Base-by-base conservation (phyloP, 2,888 invertebrate genomes). In the Phoronis australis region DNA sequence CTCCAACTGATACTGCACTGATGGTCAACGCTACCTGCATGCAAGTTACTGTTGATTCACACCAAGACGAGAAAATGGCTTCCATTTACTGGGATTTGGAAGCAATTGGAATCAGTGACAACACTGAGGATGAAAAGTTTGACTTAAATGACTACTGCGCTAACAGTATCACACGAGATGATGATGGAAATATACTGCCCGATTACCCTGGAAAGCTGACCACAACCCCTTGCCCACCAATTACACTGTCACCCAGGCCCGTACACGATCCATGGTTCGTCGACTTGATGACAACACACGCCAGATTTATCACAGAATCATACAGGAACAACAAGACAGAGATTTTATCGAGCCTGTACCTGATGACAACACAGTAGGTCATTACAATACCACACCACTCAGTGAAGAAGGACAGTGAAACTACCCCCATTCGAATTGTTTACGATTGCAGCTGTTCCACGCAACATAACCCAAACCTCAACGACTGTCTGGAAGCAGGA, bases 371-470 rank as follows among this genome's bases (percentile, higher is more conserved):
- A n/a, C n/a, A n/a, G n/a, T n/a, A n/a, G n/a, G n/a, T n/a, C n/a
- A n/a, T n/a, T n/a, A n/a, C n/a, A n/a, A n/a, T n/a, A n/a, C n/a
- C n/a, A n/a, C n/a, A n/a, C n/a, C n/a, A n/a, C n/a, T n/a, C n/a
- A n/a, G n/a, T n/a, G n/a, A n/a, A n/a, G n/a, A n/a, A 24, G 24
- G 42, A 42, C 23, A 23, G 23, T n/a, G 4, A 15, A n/a, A 42
- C 42, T 21, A 42, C 42, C 21, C 42, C 42, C 24, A 42, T 42
- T 4, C 42, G 42, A n/a, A 42, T 42, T 23, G 42, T 42, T n/a
- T 42, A 23, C 24, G 21, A 42, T n/a, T 42, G 42, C n/a, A 42
- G 42, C n/a, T n/a, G n/a, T n/a, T n/a, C n/a, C n/a, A n/a, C n/a
- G n/a, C n/a, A n/a, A n/a, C n/a, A n/a, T n/a, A 9, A n/a, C 23